phyloP scores from a whole-genome alignment of 2,113 vertebrate genomes.

The Barbus barbus region DNA sequence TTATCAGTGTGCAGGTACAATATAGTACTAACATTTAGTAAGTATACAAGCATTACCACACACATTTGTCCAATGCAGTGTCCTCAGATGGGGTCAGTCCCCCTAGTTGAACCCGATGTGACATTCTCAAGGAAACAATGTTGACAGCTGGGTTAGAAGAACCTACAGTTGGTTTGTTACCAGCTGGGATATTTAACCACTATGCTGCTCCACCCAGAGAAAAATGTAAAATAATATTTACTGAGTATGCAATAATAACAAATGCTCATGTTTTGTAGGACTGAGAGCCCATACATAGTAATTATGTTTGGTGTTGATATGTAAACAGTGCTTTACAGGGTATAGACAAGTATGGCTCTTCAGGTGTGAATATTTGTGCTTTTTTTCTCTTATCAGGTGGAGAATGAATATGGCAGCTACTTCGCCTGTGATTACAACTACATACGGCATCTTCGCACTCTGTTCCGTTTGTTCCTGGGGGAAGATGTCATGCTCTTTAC shows the following conservation, averaged over 20 bases:
- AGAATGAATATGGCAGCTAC: conserved; percentile 97
- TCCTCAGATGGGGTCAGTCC: neutral
- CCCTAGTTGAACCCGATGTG: neutral
- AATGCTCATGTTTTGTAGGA: neutral
- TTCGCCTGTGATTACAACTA: conserved; percentile 86
- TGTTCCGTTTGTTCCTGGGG: conserved; percentile 83
- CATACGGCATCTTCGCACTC: conserved; percentile 79
- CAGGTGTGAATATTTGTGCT: neutral
- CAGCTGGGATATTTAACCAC: conserved; percentile 9
- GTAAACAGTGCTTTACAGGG: neutral
- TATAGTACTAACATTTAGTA: neutral
- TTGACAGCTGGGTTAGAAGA: neutral
- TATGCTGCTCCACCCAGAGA: neutral
- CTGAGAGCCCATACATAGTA: neutral
- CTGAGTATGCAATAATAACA: neutral
- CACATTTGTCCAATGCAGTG: neutral
- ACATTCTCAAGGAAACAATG: neutral
- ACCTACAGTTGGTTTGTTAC: neutral
- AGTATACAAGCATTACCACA: neutral
- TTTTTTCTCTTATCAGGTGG: conserved; percentile 75
- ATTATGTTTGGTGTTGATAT: neutral
- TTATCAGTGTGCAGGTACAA: conserved; percentile 91
- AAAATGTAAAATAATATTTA: neutral
- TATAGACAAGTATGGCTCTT: neutral
- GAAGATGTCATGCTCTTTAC: conserved; percentile 88